Percentiles rank a stretch among this genome's conserved stretches.
These are phyloP conservation scores for Leptinotarsa juncta DNA, from an alignment of 2,888 invertebrate species.

Conservation along the genomic window DNA sequence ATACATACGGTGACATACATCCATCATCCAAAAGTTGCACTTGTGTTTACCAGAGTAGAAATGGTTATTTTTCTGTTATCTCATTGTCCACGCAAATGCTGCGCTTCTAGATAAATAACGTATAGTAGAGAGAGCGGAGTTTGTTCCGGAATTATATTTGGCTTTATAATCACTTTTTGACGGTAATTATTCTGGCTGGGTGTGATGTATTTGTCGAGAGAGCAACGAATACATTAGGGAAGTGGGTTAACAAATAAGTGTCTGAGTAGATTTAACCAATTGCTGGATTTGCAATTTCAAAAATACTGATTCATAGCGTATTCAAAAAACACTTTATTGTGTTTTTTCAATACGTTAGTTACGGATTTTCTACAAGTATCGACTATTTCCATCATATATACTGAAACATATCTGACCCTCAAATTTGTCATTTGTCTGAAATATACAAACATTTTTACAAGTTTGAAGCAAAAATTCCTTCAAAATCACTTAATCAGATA, in stretches of 20 bases:
- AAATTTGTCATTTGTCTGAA: no score
- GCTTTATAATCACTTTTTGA: conserved; percentile 24
- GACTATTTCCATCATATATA: no score
- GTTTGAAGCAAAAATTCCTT: no score
- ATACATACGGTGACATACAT: conserved; percentile 45
- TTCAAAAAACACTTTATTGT: no score
- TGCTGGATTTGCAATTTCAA: no score
- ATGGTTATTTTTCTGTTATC: conserved; percentile 52
- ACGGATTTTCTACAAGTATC: no score
- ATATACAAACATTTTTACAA: no score
- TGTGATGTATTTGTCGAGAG: conserved; percentile 5
- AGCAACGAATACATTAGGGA: not conserved
- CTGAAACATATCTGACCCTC: no score
- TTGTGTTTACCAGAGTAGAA: conserved; percentile 47
- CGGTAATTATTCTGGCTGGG: conserved; percentile 18
- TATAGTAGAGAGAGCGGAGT: conserved; percentile 3
- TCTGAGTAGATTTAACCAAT: no score
- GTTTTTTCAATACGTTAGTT: no score
- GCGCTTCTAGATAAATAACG: conserved; percentile 41
- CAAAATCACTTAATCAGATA: no score
- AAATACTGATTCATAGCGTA: no score
- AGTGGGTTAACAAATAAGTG: not conserved
- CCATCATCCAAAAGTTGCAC: conserved; percentile 47
- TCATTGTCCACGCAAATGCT: conserved; percentile 45
- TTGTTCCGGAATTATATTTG: conserved; percentile 18